phyloP scores from a whole-genome alignment of 37 sponge, comb jelly and placozoan species.

The Crambe crambe region DNA sequence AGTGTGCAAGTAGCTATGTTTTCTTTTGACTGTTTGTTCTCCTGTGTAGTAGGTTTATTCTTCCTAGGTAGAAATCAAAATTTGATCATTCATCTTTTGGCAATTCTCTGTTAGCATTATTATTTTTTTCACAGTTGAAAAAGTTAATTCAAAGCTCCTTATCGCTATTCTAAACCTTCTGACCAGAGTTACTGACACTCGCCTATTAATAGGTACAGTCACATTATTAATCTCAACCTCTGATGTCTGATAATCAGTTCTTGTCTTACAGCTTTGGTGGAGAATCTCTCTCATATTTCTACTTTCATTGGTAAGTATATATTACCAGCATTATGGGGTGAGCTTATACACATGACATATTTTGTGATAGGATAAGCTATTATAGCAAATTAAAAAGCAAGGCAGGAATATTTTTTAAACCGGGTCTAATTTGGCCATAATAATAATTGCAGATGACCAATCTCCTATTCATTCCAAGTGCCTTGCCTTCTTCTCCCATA shows the following conservation, averaged over 20 bases:
- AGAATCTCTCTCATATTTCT: background rate
- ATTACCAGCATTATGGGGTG: no score
- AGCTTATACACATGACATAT: no score
- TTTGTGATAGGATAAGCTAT: no score
- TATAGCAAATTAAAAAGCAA: no score
- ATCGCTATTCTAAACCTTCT: background rate
- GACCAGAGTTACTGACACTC: background rate
- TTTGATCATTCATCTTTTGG: background rate
- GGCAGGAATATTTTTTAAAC: no score
- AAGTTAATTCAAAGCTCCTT: background rate
- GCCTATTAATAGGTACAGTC: background rate
- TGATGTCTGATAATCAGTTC: background rate
- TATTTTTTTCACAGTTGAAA: background rate
- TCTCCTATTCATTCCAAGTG: conserved; percentile 20
- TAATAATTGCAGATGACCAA: conserved; percentile 24
- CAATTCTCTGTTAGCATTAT: background rate
- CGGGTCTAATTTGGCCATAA: no score
- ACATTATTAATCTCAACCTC: background rate
- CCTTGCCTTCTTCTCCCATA: conserved; percentile 25
- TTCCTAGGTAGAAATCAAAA: background rate
- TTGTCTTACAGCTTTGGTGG: background rate
- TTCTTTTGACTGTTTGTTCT: no score
- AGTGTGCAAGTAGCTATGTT: no score
- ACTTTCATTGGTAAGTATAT: background rate
- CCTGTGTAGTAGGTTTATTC: no score